Evolutionary conservation across 2,888 invertebrate species (phyloP).

Genomic region (Papilio protenor): DNA sequence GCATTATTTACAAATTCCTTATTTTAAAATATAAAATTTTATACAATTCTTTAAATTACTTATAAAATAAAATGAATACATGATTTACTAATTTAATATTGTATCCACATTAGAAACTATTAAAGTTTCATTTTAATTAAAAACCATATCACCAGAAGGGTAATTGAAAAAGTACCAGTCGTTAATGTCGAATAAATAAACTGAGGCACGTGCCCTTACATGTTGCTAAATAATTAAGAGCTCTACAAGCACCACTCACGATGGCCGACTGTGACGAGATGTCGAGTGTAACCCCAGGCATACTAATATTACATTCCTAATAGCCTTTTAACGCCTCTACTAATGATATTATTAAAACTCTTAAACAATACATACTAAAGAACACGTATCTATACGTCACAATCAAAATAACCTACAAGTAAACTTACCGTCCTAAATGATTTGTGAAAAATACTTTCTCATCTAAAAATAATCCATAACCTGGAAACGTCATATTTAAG

Average conservation of each 20-base stretch:
- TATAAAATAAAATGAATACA: no score
- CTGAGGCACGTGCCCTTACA: slow-evolving; percentile 64
- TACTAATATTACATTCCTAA: slow-evolving; percentile 6
- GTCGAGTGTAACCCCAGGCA: slow-evolving; percentile 4
- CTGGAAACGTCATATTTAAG: neutral
- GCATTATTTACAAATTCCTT: no score
- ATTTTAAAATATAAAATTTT: no score
- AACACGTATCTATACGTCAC: no score
- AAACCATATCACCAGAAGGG: slow-evolving; percentile 7
- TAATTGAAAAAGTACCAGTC: slow-evolving; percentile 39
- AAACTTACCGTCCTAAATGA: no score
- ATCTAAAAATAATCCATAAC: no score
- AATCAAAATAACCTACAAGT: no score
- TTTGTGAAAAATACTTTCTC: neutral
- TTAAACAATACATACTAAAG: no score
- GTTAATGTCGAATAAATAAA: slow-evolving; percentile 57
- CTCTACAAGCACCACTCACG: slow-evolving; percentile 52
- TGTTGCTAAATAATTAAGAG: slow-evolving; percentile 67
- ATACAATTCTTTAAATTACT: no score
- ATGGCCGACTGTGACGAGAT: slow-evolving; percentile 45
- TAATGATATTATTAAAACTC: neutral
- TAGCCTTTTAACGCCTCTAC: neutral
- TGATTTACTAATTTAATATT: neutral
- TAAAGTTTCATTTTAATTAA: neutral
- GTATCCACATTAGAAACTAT: neutral